Percentiles rank a stretch among this genome's conserved stretches.
Conservation (phyloP, 2,888 invertebrate genomes). For the Caenorhabditis becei region DNA sequence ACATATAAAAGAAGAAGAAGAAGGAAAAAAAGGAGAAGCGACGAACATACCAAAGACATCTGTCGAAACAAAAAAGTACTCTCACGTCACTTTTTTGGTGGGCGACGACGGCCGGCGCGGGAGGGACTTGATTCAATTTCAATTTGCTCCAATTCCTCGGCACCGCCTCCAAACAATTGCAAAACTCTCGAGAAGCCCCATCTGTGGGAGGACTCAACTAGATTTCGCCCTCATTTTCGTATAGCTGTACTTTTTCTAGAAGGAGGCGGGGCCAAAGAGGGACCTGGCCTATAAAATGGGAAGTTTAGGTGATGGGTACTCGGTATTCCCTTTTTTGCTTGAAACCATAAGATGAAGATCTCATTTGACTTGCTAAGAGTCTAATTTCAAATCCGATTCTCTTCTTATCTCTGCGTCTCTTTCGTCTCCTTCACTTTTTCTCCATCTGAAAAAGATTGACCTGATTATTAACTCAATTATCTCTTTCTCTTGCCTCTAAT, state of each 20-base stretch:
- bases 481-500: too few relatives aligned
- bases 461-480: conserved; percentile 50
- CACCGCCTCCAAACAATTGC: conserved; percentile 44
- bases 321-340: background rate
- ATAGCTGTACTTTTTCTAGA: conserved; percentile 47
- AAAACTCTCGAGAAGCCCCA: conserved; percentile 41
- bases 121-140: conserved; percentile 52
- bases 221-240: conserved; percentile 31
- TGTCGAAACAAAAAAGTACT: background rate
- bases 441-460: conserved; percentile 26
- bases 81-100: conserved; percentile 48
- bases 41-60: conserved; percentile 25
- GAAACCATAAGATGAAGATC: too few relatives aligned
- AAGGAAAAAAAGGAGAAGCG: too few relatives aligned
- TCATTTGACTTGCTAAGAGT: too few relatives aligned
- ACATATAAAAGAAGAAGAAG: conserved; percentile 28
- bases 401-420: background rate
- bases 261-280: conserved; percentile 26
- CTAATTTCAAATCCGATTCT: too few relatives aligned
- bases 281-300: conserved; percentile 38
- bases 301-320: background rate
- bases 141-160: conserved; percentile 47
- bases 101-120: conserved; percentile 12
- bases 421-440: background rate
- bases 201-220: conserved; percentile 35